A percentile compares a stretch with the other conserved stretches of the same genome.
phyloP scores from a whole-genome alignment of 2,888 invertebrate species.

The Cephus sareptanus region DNA sequence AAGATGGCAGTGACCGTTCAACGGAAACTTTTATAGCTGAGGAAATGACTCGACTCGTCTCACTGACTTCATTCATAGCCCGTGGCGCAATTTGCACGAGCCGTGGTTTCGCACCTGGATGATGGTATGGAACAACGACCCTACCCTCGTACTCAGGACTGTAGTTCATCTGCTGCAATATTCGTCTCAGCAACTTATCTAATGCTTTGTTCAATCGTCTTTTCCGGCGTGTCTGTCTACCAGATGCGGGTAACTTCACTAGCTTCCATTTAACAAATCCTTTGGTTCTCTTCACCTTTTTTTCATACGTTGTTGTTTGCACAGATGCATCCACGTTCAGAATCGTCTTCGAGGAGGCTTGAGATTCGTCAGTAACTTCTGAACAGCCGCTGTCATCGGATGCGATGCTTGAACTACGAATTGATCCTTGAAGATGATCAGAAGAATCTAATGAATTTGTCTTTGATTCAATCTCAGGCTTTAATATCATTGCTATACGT shows the following conservation, averaged over 20 bases:
- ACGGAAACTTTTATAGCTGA: conserved; percentile 24
- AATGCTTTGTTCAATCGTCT: neutral
- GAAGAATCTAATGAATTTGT: neutral
- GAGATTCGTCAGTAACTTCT: neutral
- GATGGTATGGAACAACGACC: conserved; percentile 22
- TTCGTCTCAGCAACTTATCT: neutral
- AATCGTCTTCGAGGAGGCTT: neutral
- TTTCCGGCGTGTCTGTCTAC: neutral
- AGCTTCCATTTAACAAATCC: neutral
- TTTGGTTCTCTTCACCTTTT: neutral
- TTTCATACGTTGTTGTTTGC: neutral
- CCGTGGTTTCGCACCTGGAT: conserved; percentile 19
- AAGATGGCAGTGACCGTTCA: neutral
- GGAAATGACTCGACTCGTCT: conserved; percentile 25
- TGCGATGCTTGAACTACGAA: neutral
- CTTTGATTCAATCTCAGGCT: neutral
- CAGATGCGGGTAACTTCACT: neutral
- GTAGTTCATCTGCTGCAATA: conserved; percentile 24
- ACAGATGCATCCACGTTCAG: neutral
- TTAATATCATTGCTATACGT: neutral
- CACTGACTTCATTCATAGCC: conserved; percentile 8
- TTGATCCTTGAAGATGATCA: neutral
- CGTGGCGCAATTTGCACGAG: neutral
- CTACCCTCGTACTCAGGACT: neutral
- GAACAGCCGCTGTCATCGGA: neutral